Percentiles rank a stretch among this genome's conserved stretches.
Evolutionary conservation across 1,140 invertebrate genomes (phyloP).

Genomic region (Drosophila kepulauana): DNA sequence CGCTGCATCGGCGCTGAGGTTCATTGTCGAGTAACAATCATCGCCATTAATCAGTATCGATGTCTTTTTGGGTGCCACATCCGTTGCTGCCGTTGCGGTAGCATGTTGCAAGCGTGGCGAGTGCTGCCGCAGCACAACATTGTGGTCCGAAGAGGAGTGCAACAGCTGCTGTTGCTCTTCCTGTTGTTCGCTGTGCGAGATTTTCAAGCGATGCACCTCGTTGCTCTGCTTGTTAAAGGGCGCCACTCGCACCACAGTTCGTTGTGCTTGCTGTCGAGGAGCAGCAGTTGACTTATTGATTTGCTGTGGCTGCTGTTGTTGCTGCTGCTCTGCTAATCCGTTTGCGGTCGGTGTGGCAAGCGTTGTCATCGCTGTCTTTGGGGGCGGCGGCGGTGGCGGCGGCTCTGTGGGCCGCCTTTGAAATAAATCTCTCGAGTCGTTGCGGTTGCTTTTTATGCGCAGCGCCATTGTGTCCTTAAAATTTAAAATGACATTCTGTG

Average conservation of each 20-base stretch:
- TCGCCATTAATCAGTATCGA: constrained; percentile 92
- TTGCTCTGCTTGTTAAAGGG: constrained; percentile 73
- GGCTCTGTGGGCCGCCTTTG: constrained; percentile 82
- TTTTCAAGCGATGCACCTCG: constrained; percentile 87
- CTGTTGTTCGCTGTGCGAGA: constrained; percentile 85
- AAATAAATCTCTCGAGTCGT: constrained; percentile 87
- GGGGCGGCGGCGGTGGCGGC: constrained; percentile 83
- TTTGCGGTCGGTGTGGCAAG: constrained; percentile 45
- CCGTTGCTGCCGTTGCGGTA: constrained; percentile 5
- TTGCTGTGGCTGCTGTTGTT: constrained; percentile 59
- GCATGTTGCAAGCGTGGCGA: neutral
- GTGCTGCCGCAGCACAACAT: constrained; percentile 38
- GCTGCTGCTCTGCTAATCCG: constrained; percentile 58
- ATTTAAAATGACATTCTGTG: constrained; percentile 85
- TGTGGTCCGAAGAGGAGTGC: constrained; percentile 34
- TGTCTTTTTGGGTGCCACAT: constrained; percentile 87
- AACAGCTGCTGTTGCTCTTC: constrained; percentile 21
- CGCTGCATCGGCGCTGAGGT: constrained; percentile 87
- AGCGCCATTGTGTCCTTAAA: constrained; percentile 92
- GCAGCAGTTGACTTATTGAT: constrained; percentile 32
- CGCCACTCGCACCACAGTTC: constrained; percentile 80
- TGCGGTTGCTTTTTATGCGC: constrained; percentile 87
- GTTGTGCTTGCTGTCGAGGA: constrained; percentile 41
- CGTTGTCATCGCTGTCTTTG: constrained; percentile 18
- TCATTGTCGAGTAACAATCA: constrained; percentile 89